Evolutionary conservation across 30 jellyfish, hydroid and myxozoan species (phyloP), one percentile per base, ranked within the genome.

Genomic region (Hydractinia symbiolongicarpus): DNA sequence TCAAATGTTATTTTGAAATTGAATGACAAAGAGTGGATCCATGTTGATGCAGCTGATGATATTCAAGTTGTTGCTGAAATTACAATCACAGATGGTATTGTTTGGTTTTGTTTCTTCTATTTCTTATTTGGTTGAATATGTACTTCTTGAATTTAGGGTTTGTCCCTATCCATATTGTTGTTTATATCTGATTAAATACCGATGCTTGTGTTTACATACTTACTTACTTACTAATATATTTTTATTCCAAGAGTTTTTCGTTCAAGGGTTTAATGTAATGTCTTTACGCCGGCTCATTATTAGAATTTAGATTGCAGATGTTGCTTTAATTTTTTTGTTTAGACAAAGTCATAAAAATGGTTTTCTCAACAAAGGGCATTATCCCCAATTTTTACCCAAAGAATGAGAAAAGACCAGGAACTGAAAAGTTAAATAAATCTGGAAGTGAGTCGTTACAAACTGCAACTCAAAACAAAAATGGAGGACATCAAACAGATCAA

Each of bases 1-100:
- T 79, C 95, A 21, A 89, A 86, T 5, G 88, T 79, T 30, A 82
- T 86, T 6, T 58, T 90, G 51, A 69, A n/a, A 7, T 67, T 55
- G 8, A 62, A 85, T n/a, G 95, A 87, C 58, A 85, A 81, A 20
- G 66, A 84, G 30, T 83, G 68, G 76, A 21, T 90, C 61, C 95
- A 81, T 78, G 97, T 90, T 64, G 57, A 75, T 7, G 91, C 97
- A 14, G 83, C 97, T 13, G 97, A 90, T 76, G 97, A 90, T 70
- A 67, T 76, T 21, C 96, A 88, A 79, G 93, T 83, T 66, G 85
- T 88, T 57, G 89, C 70, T n/a, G 94, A 84, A 19, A 82, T 75
- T 75, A 77, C 72, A 51, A 83, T 88, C 13, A 77, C 53, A 19
- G 86, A 75, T 56, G 96, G 96, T 88, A 16, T 10, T 77, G 55